A percentile compares a stretch with the other conserved stretches of the same genome.
These are phyloP conservation scores for Cheilosia soror DNA, from an alignment of 2,888 invertebrate species.

Conservation along the genomic window DNA sequence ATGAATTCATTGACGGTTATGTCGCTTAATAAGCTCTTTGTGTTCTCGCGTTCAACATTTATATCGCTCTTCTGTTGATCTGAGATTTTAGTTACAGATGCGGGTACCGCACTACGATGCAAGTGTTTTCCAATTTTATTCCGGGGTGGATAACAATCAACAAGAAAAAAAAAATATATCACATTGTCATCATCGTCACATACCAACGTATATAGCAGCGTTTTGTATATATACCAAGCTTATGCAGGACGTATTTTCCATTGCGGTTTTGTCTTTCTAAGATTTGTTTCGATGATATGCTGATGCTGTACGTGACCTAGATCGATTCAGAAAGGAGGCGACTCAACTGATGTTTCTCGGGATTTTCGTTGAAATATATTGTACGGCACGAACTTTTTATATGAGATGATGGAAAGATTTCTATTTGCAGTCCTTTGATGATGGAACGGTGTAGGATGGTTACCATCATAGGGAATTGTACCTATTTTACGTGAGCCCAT, in stretches of 20 bases:
- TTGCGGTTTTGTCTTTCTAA: background rate
- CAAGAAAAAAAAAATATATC: constrained; percentile 11
- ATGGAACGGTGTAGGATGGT: background rate
- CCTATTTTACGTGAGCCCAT: too few relatives aligned
- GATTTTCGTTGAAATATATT: constrained; percentile 32
- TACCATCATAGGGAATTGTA: too few relatives aligned
- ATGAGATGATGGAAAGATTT: constrained; percentile 24
- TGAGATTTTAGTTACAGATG: constrained; percentile 59
- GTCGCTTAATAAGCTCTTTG: constrained; percentile 66
- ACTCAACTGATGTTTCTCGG: background rate
- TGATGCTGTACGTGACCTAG: constrained; percentile 58
- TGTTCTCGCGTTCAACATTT: constrained; percentile 27
- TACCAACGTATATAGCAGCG: background rate
- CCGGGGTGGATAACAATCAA: constrained; percentile 55
- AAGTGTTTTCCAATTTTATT: constrained; percentile 57
- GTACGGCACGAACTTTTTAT: constrained; percentile 40
- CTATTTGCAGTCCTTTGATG: constrained; percentile 21
- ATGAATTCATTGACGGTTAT: constrained; percentile 68
- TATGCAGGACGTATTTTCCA: constrained; percentile 35
- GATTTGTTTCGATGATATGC: constrained; percentile 37
- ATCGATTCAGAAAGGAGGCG: constrained; percentile 37
- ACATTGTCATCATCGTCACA: constrained; percentile 15
- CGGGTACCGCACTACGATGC: constrained; percentile 62
- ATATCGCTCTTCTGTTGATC: constrained; percentile 51
- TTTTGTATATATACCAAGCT: constrained; percentile 25